Base-by-base conservation (phyloP, 2,888 invertebrate genomes). In the Colletes collaris region DNA sequence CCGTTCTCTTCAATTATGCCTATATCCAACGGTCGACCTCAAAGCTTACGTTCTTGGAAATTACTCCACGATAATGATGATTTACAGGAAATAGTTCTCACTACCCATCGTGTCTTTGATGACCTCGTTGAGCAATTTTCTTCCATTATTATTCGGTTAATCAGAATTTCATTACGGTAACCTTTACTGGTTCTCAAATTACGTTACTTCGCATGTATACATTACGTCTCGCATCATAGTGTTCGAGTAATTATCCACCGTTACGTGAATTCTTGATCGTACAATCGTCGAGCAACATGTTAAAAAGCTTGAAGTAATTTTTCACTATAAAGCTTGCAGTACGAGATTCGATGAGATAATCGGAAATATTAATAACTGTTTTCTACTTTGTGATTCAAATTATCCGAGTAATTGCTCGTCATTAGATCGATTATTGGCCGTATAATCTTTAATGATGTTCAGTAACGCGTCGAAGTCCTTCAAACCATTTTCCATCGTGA, bases 1-100 rank as follows among this genome's bases (percentile, higher is more conserved):
- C 49, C 68, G 62, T 72, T 78, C 79, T 79, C 72, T 67, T 65
- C 76, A 69, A 76, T 78, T 76, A 65, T 62, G 35, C 11, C n/a
- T 35, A 8, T 27, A 64, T 58, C 62, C 35, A n/a, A 53, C 73
- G 64, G 68, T 58, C 73, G 56, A 68, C 73, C 78, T 79, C 64
- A 74, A 74, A 76, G 76, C 62, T 81, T 56, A 49, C 55, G 46
- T 72, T 62, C 59, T 46, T 59, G 71, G 64, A 66, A 71, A 68
- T 72, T 81, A 66, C 56, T 60, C 67, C 44, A 19, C 5, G 59
- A 71, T 71, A 74, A 66, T 80, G 50, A 83, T 46, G 49, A 76
- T 50, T 16, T 49, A 50, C 55, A 44, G 46, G 46, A 59, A 83
- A 83, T 77, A 63, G 44, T 35, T 13, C 50, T 40, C 46, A 37